Evolutionary conservation across 35 echinoderm and acorn worm genomes (phyloP).

Genomic region (Lytechinus pictus): DNA sequence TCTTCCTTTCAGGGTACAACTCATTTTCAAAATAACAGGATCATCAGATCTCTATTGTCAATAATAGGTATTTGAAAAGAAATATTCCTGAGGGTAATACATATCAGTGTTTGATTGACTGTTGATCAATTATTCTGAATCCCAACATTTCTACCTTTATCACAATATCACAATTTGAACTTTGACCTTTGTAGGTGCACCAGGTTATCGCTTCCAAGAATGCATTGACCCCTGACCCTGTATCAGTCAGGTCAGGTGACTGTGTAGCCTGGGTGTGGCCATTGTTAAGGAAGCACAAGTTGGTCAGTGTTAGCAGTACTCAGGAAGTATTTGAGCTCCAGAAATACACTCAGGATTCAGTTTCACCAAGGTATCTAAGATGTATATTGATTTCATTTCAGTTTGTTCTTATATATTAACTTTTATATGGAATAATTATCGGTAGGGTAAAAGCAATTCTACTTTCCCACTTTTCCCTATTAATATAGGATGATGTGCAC

Average conservation of each 20-base stretch:
- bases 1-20: too few species aligned
- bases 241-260: conserved; percentile 55
- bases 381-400: background rate
- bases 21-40: too few species aligned
- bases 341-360: conserved; percentile 72
- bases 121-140: background rate
- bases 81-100: too few species aligned
- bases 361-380: conserved; percentile 63
- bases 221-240: conserved; percentile 68
- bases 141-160: background rate
- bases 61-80: too few species aligned
- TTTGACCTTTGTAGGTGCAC: conserved; percentile 51
- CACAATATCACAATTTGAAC: background rate
- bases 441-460: too few species aligned
- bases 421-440: too few species aligned
- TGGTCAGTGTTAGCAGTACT: conserved; percentile 63
- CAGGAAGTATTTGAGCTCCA: conserved; percentile 74
- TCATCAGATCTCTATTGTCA: too few species aligned
- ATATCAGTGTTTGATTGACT: too few species aligned
- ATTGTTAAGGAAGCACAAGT: conserved; percentile 61
- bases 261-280: conserved; percentile 84
- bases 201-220: conserved; percentile 70
- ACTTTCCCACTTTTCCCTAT: too few species aligned
- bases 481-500: background rate
- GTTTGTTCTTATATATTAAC: too few species aligned